These are phyloP conservation scores for Lates calcarifer DNA, from an alignment of 2,113 vertebrate genomes.

Conservation along the genomic window DNA sequence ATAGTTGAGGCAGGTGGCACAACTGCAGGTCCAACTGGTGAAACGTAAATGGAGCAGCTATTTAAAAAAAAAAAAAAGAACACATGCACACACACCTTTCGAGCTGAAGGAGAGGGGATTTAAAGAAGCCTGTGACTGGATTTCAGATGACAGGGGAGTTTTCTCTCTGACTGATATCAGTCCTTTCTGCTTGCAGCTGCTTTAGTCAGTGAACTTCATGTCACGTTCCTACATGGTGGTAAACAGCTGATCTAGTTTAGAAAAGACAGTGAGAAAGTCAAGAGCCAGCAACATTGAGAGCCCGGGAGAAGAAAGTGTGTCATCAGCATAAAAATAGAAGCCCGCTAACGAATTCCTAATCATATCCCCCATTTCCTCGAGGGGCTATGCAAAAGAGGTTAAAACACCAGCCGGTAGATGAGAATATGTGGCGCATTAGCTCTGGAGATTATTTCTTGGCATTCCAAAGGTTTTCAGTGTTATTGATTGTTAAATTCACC, in stretches of 20 bases:
- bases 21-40: constrained; percentile 34
- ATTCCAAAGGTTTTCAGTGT: constrained; percentile 73
- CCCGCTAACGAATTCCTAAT: constrained; percentile 87
- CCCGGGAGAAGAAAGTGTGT: constrained; percentile 85
- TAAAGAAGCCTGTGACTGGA: constrained; percentile 43
- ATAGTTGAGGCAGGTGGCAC: constrained; percentile 60
- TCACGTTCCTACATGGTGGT: constrained; percentile 71
- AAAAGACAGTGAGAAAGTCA: constrained; percentile 84
- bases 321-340: constrained; percentile 90
- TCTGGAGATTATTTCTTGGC: constrained; percentile 80
- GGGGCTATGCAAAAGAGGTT: constrained; percentile 85
- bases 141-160: constrained; percentile 65
- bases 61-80: neutral
- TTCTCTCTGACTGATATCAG: constrained; percentile 49
- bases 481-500: constrained; percentile 78
- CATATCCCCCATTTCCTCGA: constrained; percentile 83
- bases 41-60: constrained; percentile 25
- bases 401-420: constrained; percentile 80
- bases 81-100: constrained; percentile 11
- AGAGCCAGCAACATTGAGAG: constrained; percentile 81
- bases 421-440: constrained; percentile 83
- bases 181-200: constrained; percentile 60
- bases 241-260: constrained; percentile 85
- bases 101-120: constrained; percentile 2
- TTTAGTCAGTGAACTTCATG: constrained; percentile 74